These are phyloP conservation scores for Sylvilagus bachmani DNA, from an alignment of 2,113 vertebrate genomes.

Conservation along the genomic window DNA sequence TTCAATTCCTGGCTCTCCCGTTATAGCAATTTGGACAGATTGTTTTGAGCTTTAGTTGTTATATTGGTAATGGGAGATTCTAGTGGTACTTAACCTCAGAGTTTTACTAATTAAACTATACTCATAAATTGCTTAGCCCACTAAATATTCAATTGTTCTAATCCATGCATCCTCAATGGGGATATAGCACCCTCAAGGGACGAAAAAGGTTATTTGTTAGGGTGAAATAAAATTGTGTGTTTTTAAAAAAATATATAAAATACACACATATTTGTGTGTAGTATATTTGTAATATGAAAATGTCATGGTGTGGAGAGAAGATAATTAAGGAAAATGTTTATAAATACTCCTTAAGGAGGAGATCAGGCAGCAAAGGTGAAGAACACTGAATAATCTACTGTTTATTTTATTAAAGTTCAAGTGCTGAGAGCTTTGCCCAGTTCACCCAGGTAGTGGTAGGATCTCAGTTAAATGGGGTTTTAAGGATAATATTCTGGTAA, in stretches of 20 bases:
- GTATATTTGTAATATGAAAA: neutral
- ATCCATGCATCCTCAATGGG: neutral
- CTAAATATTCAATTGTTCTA: neutral
- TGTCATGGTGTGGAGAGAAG: neutral
- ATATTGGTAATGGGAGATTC: neutral
- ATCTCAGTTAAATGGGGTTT: neutral
- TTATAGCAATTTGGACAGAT: neutral
- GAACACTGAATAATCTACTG: neutral
- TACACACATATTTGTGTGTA: neutral
- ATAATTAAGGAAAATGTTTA: neutral
- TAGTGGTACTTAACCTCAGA: neutral
- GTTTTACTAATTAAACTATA: neutral
- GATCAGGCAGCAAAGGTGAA: neutral
- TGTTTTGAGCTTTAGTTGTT: neutral
- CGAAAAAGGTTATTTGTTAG: neutral
- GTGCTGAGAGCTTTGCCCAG: neutral
- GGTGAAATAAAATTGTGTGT: neutral
- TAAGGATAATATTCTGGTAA: neutral
- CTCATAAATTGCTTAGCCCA: neutral
- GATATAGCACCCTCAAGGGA: neutral
- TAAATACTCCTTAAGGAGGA: neutral
- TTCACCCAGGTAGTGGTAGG: neutral
- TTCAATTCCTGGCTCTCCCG: neutral
- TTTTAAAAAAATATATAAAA: neutral
- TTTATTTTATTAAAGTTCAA: conserved; percentile 6